These are phyloP conservation scores for Cochlearius cochlearius DNA, from an alignment of 2,113 vertebrate genomes.

Conservation along the genomic window DNA sequence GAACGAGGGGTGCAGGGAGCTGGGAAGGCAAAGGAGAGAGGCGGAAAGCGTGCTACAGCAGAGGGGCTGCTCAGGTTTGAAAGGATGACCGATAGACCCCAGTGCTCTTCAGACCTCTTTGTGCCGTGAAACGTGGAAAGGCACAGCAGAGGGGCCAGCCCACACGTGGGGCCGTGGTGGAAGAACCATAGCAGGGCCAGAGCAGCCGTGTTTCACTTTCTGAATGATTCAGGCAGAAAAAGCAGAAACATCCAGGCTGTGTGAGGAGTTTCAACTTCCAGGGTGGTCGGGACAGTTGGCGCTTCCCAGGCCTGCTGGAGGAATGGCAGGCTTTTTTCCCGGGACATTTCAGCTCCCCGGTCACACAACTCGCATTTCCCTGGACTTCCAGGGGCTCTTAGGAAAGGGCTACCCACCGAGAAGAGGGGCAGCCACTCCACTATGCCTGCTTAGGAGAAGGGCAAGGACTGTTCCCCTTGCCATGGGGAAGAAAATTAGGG, in stretches of 20 bases:
- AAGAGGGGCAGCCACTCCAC: not conserved
- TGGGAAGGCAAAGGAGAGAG: not conserved
- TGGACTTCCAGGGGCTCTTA: not conserved
- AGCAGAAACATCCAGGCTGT: not conserved
- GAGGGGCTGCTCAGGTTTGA: not conserved
- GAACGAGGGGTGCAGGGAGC: not conserved
- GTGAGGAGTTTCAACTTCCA: not conserved
- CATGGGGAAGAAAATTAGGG: not conserved
- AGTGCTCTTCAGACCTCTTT: not conserved
- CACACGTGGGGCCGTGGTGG: too few species aligned
- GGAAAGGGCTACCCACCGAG: not conserved
- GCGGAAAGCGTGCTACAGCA: not conserved
- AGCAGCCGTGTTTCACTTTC: not conserved
- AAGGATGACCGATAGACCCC: not conserved
- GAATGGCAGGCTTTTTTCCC: not conserved
- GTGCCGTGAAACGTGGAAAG: not conserved
- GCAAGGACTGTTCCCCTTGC: not conserved
- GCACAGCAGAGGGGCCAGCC: not conserved
- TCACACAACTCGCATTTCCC: not conserved
- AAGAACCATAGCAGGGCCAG: not conserved
- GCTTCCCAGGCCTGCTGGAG: not conserved
- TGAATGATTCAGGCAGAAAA: not conserved
- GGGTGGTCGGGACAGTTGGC: fast-evolving
- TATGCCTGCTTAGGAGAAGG: not conserved
- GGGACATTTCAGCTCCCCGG: not conserved